Percentiles rank a stretch among this genome's conserved stretches.
These are phyloP conservation scores for Heliconius hermathena DNA, from an alignment of 1,140 invertebrate species.

Conservation along the genomic window DNA sequence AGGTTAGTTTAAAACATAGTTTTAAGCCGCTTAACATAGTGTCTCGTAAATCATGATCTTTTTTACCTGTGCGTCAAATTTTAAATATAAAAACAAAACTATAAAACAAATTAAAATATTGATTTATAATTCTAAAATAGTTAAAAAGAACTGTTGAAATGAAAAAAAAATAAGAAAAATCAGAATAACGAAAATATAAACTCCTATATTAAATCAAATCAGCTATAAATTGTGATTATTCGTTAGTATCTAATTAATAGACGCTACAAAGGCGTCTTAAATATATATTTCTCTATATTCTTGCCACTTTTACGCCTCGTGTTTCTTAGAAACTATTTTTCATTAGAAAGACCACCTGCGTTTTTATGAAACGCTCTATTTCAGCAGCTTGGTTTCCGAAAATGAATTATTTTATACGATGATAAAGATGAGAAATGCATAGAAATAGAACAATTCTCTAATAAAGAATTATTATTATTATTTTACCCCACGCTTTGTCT, in stretches of 20 bases:
- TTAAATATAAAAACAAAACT: no score
- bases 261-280: slow-evolving; percentile 3
- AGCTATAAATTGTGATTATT: slow-evolving; percentile 13
- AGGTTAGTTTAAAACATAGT: no score
- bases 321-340: slow-evolving; percentile 14
- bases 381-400: not conserved
- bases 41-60: not conserved
- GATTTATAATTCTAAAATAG: not conserved
- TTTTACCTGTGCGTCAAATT: not conserved
- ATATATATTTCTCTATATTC: slow-evolving; percentile 11
- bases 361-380: not conserved
- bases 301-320: not conserved
- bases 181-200: not conserved
- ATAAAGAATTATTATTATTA: no score
- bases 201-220: not conserved
- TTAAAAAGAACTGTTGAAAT: not conserved
- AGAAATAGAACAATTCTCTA: not conserved
- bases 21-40: not conserved
- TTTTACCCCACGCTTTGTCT: no score
- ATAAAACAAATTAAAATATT: not conserved
- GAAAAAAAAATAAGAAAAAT: not conserved
- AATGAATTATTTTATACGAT: not conserved
- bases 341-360: not conserved
- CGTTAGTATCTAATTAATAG: slow-evolving; percentile 10
- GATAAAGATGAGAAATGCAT: no score